Percentiles rank a stretch among this genome's conserved stretches.
phyloP scores from a whole-genome alignment of 2,113 vertebrate species.

The Corapipo altera region DNA sequence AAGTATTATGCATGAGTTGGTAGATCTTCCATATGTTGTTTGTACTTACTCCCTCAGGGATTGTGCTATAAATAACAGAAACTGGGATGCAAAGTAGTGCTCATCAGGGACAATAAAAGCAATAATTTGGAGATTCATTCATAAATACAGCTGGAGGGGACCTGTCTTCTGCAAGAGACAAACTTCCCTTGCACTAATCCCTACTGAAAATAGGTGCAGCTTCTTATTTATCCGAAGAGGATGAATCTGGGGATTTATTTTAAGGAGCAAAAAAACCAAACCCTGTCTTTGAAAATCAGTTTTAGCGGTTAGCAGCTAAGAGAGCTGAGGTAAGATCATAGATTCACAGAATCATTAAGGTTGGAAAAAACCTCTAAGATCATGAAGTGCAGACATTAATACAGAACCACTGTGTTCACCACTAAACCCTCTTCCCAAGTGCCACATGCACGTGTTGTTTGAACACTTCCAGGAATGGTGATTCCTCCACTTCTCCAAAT shows the following conservation, averaged over 20 bases:
- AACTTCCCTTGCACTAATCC: neutral
- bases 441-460: neutral
- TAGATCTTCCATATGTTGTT: conserved; percentile 39
- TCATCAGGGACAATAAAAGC: conserved; percentile 10
- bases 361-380: neutral
- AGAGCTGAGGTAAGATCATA: neutral
- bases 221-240: neutral
- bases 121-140: neutral
- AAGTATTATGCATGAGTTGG: conserved; percentile 13
- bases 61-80: conserved; percentile 44
- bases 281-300: neutral
- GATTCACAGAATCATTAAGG: neutral
- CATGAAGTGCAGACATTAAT: accelerated
- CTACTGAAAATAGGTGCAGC: neutral
- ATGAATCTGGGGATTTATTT: neutral
- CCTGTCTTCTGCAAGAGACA: neutral
- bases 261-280: neutral
- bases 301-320: neutral
- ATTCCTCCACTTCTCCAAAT: neutral
- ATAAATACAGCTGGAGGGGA: neutral
- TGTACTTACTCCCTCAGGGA: conserved; percentile 12
- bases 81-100: neutral
- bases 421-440: neutral
- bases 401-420: too few relatives aligned
- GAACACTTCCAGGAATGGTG: neutral